Evolutionary conservation across 2,888 invertebrate species (phyloP), one percentile per base, ranked within the genome.

Genomic region (Lepidocyrtoides sp.): DNA sequence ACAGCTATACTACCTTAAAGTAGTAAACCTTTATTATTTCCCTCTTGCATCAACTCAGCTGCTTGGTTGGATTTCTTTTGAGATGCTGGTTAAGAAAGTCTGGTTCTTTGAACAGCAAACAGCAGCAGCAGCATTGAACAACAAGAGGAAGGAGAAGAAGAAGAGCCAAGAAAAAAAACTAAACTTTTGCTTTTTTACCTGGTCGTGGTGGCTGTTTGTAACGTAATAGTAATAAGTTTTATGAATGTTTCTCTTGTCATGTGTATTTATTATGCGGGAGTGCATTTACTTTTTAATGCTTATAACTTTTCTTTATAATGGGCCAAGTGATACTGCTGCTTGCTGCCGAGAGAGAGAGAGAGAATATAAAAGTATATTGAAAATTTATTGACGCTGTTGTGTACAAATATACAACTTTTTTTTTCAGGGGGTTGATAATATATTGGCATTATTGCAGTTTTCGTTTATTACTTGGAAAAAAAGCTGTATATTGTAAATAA

Each of bases 261-360:
- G 63, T 82, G 69, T 72, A 57, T 77, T 77, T 77, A 51, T 77
- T 77, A 79, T 63, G 82, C 82, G 82, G 82, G 82, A 82, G 82
- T 82, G 82, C 82, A 82, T 63, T 63, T 63, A 29, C 26, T 10
- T 29, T 1, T 26, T 17, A n/a, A n/a, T 17, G n/a, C 63, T 23
- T 66, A 83, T 60, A 29, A 20, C 2, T 7, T n/a, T 0, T 32
- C n/a, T 32, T 69, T 36, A 36, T 69, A 41, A 69, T 63, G 63
- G 63, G 63, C 7, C 32, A 63, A 32, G n/a, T n/a, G n/a, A n/a
- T n/a, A n/a, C 63, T 54, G 54, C 20, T 54, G 54, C 10, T 23
- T 41, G 8, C 41, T 3, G 3, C 8, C 8, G 41, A 41, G 41
- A 41, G 41, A 41, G 41, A 41, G 41, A 41, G 41, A n/a, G 51